phyloP scores from a whole-genome alignment of 2,888 invertebrate genomes.

The Harmothoe impar region DNA sequence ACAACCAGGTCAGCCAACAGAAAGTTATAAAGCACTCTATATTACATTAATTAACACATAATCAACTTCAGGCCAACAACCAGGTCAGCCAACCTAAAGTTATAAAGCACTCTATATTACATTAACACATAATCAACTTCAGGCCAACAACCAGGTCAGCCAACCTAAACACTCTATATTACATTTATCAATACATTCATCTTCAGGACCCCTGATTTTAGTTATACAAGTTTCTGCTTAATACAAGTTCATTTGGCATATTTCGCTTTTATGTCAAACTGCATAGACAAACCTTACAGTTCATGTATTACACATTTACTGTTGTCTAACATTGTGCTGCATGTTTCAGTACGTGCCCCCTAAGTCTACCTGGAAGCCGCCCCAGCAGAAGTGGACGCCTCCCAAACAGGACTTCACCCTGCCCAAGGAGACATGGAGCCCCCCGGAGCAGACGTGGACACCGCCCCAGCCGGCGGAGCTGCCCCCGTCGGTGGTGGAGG shows the following conservation, averaged over 20 bases:
- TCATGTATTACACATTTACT: background rate
- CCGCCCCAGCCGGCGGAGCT: constrained; percentile 65
- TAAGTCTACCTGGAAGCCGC: constrained; percentile 66
- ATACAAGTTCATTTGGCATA: background rate
- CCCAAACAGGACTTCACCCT: constrained; percentile 70
- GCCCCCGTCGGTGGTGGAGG: background rate
- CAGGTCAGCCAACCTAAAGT: too few relatives aligned
- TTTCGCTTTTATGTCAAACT: too few relatives aligned
- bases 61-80: too few relatives aligned
- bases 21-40: too few relatives aligned
- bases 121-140: too few relatives aligned
- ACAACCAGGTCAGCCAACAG: constrained; percentile 72
- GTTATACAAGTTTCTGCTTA: too few relatives aligned
- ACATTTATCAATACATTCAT: too few relatives aligned
- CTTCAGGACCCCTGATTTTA: too few relatives aligned
- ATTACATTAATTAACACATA: too few relatives aligned
- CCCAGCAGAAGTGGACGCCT: constrained; percentile 66
- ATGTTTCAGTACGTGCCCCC: constrained; percentile 66
- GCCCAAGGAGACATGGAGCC: constrained; percentile 67
- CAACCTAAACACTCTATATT: too few relatives aligned
- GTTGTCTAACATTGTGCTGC: background rate
- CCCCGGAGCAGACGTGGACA: constrained; percentile 61
- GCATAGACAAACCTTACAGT: too few relatives aligned
- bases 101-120: too few relatives aligned
- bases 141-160: constrained; percentile 77